Conservation (phyloP, 2,888 invertebrate genomes). For the Nezara viridula region DNA sequence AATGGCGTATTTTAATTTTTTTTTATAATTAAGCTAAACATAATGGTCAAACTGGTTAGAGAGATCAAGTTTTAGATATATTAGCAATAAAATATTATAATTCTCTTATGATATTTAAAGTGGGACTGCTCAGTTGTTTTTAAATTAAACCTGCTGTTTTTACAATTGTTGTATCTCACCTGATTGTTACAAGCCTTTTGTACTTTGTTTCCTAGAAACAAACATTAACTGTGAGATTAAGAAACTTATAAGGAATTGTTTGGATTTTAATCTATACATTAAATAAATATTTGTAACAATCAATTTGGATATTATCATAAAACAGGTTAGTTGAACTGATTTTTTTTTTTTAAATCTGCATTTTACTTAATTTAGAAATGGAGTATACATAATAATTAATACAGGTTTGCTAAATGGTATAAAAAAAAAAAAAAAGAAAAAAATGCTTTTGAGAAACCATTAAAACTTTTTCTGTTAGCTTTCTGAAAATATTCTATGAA, state of each 20-base stretch:
- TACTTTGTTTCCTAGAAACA: conserved; percentile 29
- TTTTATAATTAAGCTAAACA: background rate
- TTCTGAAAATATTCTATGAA: background rate
- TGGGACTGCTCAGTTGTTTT: background rate
- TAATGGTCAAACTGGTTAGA: conserved; percentile 40
- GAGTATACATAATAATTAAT: too few species aligned
- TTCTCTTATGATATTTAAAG: background rate
- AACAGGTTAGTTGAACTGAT: background rate
- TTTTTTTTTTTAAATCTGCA: background rate
- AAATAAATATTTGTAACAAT: background rate
- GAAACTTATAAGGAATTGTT: background rate
- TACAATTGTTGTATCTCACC: background rate
- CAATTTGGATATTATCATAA: background rate
- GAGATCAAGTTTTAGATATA: conserved; percentile 38
- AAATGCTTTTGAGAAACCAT: too few species aligned
- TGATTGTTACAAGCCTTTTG: background rate
- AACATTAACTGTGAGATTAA: conserved; percentile 1
- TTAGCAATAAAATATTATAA: conserved; percentile 43
- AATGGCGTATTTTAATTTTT: background rate
- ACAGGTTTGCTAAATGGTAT: too few species aligned
- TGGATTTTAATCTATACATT: background rate
- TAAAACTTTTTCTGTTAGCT: too few species aligned
- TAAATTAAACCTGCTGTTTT: background rate
- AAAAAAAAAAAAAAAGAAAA: too few species aligned
- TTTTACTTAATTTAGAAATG: background rate